These are phyloP conservation scores for Scaptomyza pallida DNA, from an alignment of 1,140 invertebrate genomes.

Conservation along the genomic window DNA sequence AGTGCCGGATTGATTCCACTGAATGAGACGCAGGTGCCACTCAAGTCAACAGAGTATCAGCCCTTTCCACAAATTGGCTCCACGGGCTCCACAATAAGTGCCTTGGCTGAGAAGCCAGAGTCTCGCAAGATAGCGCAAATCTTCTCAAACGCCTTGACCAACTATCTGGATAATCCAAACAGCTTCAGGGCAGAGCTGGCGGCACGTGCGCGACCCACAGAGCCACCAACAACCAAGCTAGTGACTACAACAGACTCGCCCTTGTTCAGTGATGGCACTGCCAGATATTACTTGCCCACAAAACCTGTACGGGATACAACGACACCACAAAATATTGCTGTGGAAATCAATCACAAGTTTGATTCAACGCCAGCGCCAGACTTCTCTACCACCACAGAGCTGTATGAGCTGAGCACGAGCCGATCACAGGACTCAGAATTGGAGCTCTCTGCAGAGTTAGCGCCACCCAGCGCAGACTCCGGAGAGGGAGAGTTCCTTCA, in stretches of 20 bases:
- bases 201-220: constrained; percentile 90
- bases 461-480: constrained; percentile 65
- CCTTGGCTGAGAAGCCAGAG: constrained; percentile 86
- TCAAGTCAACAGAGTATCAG: constrained; percentile 42
- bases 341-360: constrained; percentile 84
- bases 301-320: constrained; percentile 62
- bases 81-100: constrained; percentile 64
- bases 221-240: constrained; percentile 85
- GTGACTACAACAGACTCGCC: constrained; percentile 67
- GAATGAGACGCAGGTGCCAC: constrained; percentile 52
- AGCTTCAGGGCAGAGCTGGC: constrained; percentile 89
- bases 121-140: constrained; percentile 91
- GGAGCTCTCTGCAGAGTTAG: constrained; percentile 69
- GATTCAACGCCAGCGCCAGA: constrained; percentile 66
- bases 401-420: constrained; percentile 63
- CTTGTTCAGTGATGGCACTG: constrained; percentile 75
- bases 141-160: constrained; percentile 91
- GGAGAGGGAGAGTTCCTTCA: constrained; percentile 74
- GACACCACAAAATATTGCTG: constrained; percentile 81
- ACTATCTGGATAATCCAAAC: constrained; percentile 91
- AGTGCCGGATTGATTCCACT: constrained; percentile 45
- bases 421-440: constrained; percentile 47
- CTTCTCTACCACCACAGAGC: constrained; percentile 66
- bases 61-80: constrained; percentile 79
- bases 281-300: constrained; percentile 78